Evolutionary conservation across 2,797 vertebrate species (phyloP), one percentile per base, ranked within the genome.

Genomic region (Sebastes reedi): DNA sequence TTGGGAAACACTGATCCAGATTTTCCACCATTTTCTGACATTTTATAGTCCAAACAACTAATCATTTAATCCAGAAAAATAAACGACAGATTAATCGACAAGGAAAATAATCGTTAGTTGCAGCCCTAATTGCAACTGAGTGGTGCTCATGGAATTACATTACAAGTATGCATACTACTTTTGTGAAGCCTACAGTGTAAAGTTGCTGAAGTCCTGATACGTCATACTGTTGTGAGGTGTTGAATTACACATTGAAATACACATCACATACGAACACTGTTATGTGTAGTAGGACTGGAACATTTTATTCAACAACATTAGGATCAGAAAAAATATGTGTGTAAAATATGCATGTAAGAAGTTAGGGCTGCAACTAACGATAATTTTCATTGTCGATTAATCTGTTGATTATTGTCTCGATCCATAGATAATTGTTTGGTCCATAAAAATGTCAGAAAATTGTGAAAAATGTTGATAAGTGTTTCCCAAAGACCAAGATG

Each of bases 381-480:
- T 36, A 0, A 36, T 36, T 36, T 36, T 12, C 36, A 36, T 36
- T 36, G 0, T 36, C 10, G 12, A 36, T 36, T 36, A 36, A 36
- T 36, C 36, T 36, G 36, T 36, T 36, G 36, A 36, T 13, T 36
- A 36, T 36, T 36, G 36, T 1, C 11, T 36, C 36, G 36, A 36
- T 36, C 0, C 13, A 13, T 36, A 12, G 36, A 36, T 36, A 13
- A 0, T 36, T 36, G 11, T 36, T 36, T 36, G 36, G 36, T 36
- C 36, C 4, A 36, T 36, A 34, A 36, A 36, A 39, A 39, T 39
- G 36, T 39, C 36, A 39, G 36, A 39, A 39, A 39, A 39, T 39
- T 2, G 36, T 14, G 36, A 14, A 39, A 39, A 39, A 13, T 39
- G 12, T 14, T 0, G 0, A 14, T 39, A 0, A 14, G 36, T 6